phyloP scores from a whole-genome alignment of 2,888 invertebrate species.

The Chaetogeoica ovagalla region DNA sequence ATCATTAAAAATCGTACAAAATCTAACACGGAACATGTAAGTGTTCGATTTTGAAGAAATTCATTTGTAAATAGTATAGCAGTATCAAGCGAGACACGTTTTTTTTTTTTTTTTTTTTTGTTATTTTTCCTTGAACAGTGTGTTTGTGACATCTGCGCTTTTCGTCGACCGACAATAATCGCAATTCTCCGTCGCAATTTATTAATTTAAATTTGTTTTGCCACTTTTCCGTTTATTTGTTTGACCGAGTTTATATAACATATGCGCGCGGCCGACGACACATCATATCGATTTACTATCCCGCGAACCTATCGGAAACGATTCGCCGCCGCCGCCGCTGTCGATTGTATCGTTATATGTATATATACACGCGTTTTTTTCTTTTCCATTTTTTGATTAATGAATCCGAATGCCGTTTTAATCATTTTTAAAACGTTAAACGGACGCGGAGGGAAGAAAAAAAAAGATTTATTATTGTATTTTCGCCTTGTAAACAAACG shows the following conservation, averaged over 20 bases:
- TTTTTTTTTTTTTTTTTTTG: too few relatives aligned
- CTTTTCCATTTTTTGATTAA: constrained; percentile 9
- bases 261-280: too few relatives aligned
- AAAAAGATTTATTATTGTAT: constrained; percentile 40
- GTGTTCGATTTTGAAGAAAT: too few relatives aligned
- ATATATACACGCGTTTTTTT: neutral
- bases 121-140: too few relatives aligned
- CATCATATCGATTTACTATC: constrained; percentile 31
- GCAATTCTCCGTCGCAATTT: neutral
- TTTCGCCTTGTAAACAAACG: neutral
- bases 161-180: too few relatives aligned
- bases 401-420: constrained; percentile 26
- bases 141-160: too few relatives aligned
- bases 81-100: too few relatives aligned
- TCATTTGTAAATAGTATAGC: too few relatives aligned
- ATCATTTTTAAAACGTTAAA: constrained; percentile 39
- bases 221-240: neutral
- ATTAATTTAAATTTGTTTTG: neutral
- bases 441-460: neutral
- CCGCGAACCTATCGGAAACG: neutral
- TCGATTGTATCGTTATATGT: neutral
- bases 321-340: neutral
- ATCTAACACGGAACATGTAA: too few relatives aligned
- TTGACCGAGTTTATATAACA: constrained; percentile 12
- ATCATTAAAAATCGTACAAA: too few relatives aligned